These are phyloP conservation scores for Porites lutea DNA, from an alignment of 64 coral and sea anemone species.

Conservation along the genomic window DNA sequence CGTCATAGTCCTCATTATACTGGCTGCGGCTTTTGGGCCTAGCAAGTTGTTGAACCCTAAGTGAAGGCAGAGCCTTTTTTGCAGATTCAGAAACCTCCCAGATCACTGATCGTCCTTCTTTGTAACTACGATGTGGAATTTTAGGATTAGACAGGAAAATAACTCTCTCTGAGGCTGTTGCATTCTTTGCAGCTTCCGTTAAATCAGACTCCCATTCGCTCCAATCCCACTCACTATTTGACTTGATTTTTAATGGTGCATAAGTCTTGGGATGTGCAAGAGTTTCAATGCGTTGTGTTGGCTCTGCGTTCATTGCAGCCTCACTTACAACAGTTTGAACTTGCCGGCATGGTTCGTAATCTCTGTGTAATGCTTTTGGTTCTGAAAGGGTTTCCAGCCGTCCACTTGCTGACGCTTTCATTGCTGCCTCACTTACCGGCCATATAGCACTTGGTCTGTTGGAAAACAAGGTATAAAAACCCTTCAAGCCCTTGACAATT, in stretches of 20 bases:
- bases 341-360: slow-evolving; percentile 82
- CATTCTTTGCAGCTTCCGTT: slow-evolving; percentile 85
- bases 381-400: slow-evolving; percentile 80
- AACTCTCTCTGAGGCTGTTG: slow-evolving; percentile 77
- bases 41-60: slow-evolving; percentile 92
- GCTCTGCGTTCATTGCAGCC: slow-evolving; percentile 74
- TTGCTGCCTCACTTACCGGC: slow-evolving; percentile 82
- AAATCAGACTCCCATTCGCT: slow-evolving; percentile 93
- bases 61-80: slow-evolving; percentile 87
- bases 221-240: slow-evolving; percentile 96
- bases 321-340: slow-evolving; percentile 86
- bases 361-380: slow-evolving; percentile 82
- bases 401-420: slow-evolving; percentile 64
- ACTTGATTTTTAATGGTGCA: slow-evolving; percentile 88
- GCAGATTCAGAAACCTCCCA: slow-evolving; percentile 85
- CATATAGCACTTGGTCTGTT: slow-evolving; percentile 87
- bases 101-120: slow-evolving; percentile 86
- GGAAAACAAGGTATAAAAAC: background rate
- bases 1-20: slow-evolving; percentile 91
- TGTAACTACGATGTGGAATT: slow-evolving; percentile 83
- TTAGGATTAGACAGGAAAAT: slow-evolving; percentile 75
- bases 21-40: slow-evolving; percentile 94
- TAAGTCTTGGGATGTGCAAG: slow-evolving; percentile 82
- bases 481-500: background rate
- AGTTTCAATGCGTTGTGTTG: slow-evolving; percentile 67